Evolutionary conservation across 2,797 vertebrate genomes (phyloP).

Genomic region (Lepilemur ruficaudatus): DNA sequence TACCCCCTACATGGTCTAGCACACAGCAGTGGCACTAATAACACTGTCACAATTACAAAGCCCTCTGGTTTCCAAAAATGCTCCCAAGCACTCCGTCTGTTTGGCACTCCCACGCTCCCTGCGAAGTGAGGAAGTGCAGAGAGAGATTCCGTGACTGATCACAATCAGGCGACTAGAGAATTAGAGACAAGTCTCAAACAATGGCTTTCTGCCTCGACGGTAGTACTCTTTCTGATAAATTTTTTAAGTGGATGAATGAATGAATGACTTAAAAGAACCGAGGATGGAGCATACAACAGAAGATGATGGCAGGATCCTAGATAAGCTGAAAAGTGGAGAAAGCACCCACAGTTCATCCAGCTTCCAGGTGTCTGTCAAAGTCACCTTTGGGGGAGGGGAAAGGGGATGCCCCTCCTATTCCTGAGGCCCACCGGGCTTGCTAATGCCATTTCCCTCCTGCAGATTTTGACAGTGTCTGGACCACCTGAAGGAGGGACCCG

Average conservation of each 20-base stretch:
- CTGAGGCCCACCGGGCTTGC: not conserved
- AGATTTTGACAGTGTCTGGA: slow-evolving; percentile 96
- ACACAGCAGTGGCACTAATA: not conserved
- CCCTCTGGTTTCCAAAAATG: not conserved
- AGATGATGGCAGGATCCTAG: not conserved
- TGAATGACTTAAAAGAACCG: not conserved
- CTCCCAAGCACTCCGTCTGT: not conserved
- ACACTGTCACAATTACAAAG: not conserved
- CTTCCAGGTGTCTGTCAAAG: not conserved
- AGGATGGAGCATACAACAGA: not conserved
- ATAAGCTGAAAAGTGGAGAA: not conserved
- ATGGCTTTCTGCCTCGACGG: not conserved
- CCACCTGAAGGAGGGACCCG: slow-evolving; percentile 96
- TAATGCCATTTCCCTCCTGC: slow-evolving; percentile 6
- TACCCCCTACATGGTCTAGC: not conserved
- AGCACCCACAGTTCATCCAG: not conserved
- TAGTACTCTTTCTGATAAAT: not conserved
- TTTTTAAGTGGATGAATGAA: not conserved
- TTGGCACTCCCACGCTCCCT: not conserved
- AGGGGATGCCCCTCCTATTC: fast-evolving
- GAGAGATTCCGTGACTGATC: not conserved
- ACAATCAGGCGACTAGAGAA: not conserved
- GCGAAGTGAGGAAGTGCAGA: not conserved
- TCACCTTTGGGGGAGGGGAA: not conserved
- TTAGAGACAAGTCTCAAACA: not conserved